These are phyloP conservation scores for Microtus richardsoni DNA, from an alignment of 2,113 vertebrate genomes.

Conservation along the genomic window DNA sequence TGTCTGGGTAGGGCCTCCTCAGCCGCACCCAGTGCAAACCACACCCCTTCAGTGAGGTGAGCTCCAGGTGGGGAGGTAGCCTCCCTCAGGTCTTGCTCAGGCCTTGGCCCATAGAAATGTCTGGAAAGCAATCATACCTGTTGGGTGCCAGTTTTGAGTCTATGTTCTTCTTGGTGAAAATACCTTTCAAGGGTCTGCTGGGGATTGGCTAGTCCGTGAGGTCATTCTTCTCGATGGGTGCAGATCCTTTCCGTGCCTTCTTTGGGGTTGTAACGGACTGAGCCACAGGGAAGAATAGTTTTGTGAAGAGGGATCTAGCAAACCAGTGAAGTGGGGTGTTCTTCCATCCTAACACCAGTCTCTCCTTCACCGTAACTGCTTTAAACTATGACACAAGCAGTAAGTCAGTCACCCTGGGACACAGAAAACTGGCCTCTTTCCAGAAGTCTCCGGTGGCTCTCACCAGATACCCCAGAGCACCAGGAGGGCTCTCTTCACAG, in stretches of 20 bases:
- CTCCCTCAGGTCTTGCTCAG: neutral
- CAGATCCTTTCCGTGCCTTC: neutral
- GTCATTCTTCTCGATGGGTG: neutral
- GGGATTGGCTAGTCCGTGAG: neutral
- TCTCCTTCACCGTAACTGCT: neutral
- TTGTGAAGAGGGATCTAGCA: slow-evolving; percentile 21
- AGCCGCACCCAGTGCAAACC: neutral
- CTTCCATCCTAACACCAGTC: neutral
- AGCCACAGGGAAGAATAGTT: neutral
- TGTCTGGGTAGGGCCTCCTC: neutral
- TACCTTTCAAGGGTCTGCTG: neutral
- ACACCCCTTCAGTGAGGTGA: neutral
- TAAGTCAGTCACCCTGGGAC: neutral
- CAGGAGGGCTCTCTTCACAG: neutral
- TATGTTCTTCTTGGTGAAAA: neutral
- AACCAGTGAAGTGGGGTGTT: neutral
- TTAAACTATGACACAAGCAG: neutral
- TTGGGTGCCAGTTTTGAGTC: neutral
- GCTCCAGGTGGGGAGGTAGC: neutral
- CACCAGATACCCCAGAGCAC: neutral
- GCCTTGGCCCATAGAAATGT: neutral
- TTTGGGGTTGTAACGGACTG: neutral
- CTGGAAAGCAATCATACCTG: neutral
- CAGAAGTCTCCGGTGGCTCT: neutral
- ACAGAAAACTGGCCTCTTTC: neutral